These are phyloP conservation scores for Centrocercus urophasianus DNA, from an alignment of 2,113 vertebrate genomes.

Conservation along the genomic window DNA sequence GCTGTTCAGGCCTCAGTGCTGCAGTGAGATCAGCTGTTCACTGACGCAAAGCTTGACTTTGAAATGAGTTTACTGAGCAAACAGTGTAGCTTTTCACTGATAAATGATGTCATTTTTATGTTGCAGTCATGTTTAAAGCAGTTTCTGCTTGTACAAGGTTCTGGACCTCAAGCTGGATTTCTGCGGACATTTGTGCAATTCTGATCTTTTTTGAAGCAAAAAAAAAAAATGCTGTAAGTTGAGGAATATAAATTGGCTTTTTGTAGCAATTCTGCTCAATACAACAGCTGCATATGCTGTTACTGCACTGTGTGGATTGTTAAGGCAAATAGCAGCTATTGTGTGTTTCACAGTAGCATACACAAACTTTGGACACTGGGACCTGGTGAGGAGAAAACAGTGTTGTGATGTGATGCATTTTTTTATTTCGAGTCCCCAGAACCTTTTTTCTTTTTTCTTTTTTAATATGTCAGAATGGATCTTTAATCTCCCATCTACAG, in stretches of 20 bases:
- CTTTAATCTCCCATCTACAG: not conserved
- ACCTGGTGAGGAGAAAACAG: not conserved
- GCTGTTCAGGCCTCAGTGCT: no score
- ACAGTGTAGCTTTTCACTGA: not conserved
- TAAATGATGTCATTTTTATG: not conserved
- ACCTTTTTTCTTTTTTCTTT: not conserved
- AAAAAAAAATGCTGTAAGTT: not conserved
- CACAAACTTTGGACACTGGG: constrained; percentile 3
- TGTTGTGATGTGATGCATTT: not conserved
- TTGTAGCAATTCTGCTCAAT: not conserved
- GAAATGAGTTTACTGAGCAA: not conserved
- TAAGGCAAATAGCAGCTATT: constrained; percentile 15
- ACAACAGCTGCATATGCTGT: not conserved
- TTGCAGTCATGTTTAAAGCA: not conserved
- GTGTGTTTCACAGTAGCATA: not conserved
- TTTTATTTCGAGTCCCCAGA: not conserved
- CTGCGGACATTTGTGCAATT: not conserved
- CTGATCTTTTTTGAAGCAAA: not conserved
- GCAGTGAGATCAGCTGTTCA: not conserved
- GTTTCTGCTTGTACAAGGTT: not conserved
- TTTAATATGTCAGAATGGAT: not conserved
- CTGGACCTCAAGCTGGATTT: not conserved
- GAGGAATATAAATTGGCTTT: not conserved
- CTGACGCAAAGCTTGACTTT: not conserved
- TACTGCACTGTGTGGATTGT: not conserved